Base-by-base conservation (phyloP, 2,797 vertebrate genomes). In the Acanthopagrus latus region DNA sequence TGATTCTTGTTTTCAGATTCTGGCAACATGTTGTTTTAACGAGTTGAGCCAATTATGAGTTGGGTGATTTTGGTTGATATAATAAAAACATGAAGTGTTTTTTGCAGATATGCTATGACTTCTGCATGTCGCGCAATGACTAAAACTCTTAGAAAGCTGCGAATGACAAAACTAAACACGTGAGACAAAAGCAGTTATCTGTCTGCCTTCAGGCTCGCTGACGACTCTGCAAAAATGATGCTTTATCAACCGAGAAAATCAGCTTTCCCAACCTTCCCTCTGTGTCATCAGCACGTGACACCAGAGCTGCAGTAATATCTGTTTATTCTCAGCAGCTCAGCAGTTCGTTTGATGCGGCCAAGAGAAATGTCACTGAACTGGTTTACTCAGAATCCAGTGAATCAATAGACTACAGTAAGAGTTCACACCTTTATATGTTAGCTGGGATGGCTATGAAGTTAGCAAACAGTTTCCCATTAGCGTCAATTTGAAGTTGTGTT, bases 131-230 rank as follows among this genome's bases (percentile, higher is more conserved):
- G 21, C 66, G 25, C 10, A 64, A 48, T 29, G 20, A n/a, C 41
- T 27, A 33, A 11, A 27, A 25, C 44, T 56, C 18, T 2, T 11
- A 25, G 51, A 8, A 2, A 54, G 16, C 27, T 9, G 27, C 21
- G 74, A 75, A 23, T 29, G 23, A 27, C 27, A 23, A 57, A 66
- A 51, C 33, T 44, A 11, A 62, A 57, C 47, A 2, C 0, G 3
- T 0, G 29, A 78, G 52, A 78, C 52, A 67, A 64, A 78, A 23
- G 65, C 17, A 52, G 20, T 58, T 21, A 59, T 69, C 70, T 66
- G 21, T 33, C 8, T 64, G 52, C 44, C 64, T 41, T 41, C 52
- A 18, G 75, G 62, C 43, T 51, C 8, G 1, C 33, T 27, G 23
- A 56, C 21, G 73, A 2, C 27, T 46, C 38, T 52, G 21, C 18